Evolutionary conservation across 2,797 vertebrate species (phyloP), one percentile per base, ranked within the genome.

Genomic region (Megaceryle alcyon): DNA sequence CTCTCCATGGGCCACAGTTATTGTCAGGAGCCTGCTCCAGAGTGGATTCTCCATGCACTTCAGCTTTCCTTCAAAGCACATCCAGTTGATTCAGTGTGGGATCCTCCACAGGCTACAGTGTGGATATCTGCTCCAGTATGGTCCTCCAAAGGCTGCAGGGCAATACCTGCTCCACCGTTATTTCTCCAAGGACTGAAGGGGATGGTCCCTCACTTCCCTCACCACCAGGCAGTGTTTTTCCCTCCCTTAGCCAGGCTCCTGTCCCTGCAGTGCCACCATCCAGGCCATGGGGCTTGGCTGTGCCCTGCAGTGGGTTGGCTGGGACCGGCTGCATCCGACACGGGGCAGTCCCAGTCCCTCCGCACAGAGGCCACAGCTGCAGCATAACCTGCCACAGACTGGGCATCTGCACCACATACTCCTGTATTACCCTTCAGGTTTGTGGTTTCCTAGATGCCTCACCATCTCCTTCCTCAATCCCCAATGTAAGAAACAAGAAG

Each of bases 221-320:
- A 8, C 43, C 14, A 9, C 4, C 1, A 0, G 2, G 69, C 39
- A 56, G 43, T 1, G 0, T 35, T 61, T 29, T 49, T 7, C 29
- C 28, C 10, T 53, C 6, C 4, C 39, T 23, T 11, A 4, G 7
- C 2, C 8, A n/a, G 19, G 31, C 56, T 59, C 14, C 33, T n/a
- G 19, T 46, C 10, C 56, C n/a, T 13, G 19, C 9, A 19, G 31
- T 12, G 19, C 54, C 29, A 11, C 31, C 31, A 57, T 33, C 4
- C 7, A n/a, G 54, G 20, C 31, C 12, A 4, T 8, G 12, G 54
- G 19, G 19, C 53, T 54, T 10, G 29, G 53, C 53, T 10, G 10
- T 54, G 53, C 54, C 31, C 54, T 57, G 54, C 8, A 7, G 54
- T n/a, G 54, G 31, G 19, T 33, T 7, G 8, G 20, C 51, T 53